Percentiles rank a stretch among this genome's conserved stretches.
phyloP scores from a whole-genome alignment of 2,797 vertebrate species.

The Coranthus polyacanthus region DNA sequence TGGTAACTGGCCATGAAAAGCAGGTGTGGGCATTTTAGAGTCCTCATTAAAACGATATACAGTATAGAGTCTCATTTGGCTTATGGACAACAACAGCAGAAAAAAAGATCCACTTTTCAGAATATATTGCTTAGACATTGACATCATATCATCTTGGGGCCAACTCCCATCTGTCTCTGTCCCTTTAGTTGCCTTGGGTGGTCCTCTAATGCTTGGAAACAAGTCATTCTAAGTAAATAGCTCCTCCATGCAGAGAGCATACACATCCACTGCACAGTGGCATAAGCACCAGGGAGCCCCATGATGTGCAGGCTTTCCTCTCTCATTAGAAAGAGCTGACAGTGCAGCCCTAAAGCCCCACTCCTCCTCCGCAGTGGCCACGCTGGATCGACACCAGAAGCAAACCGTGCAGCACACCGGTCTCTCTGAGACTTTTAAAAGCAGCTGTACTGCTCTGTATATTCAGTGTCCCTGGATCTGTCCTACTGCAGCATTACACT shows the following conservation, averaged over 20 bases:
- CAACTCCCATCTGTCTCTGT: conserved; percentile 33
- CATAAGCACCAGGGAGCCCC: conserved; percentile 69
- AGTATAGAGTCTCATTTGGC: conserved; percentile 32
- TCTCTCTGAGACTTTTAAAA: conserved; percentile 54
- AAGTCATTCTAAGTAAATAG: conserved; percentile 60
- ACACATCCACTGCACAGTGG: conserved; percentile 64
- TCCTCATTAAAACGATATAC: conserved; percentile 66
- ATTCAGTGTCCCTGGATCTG: conserved; percentile 31
- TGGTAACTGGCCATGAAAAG: conserved; percentile 60
- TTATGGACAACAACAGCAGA: conserved; percentile 7
- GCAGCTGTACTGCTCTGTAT: conserved; percentile 52
- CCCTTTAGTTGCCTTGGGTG: conserved; percentile 22
- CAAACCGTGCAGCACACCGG: conserved; percentile 64
- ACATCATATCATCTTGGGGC: neutral
- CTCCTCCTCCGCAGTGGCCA: conserved; percentile 77
- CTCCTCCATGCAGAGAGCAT: conserved; percentile 34
- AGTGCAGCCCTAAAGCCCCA: conserved; percentile 63
- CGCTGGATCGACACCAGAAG: conserved; percentile 73
- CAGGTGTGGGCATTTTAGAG: conserved; percentile 46
- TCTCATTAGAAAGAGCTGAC: conserved; percentile 82
- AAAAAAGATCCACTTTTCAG: conserved; percentile 4
- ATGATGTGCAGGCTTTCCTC: conserved; percentile 70
- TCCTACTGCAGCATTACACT: conserved; percentile 58
- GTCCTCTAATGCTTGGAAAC: conserved; percentile 38
- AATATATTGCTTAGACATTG: conserved; percentile 9